Conservation (phyloP, 2,113 vertebrate species). For the Micronycteris hirsuta region DNA sequence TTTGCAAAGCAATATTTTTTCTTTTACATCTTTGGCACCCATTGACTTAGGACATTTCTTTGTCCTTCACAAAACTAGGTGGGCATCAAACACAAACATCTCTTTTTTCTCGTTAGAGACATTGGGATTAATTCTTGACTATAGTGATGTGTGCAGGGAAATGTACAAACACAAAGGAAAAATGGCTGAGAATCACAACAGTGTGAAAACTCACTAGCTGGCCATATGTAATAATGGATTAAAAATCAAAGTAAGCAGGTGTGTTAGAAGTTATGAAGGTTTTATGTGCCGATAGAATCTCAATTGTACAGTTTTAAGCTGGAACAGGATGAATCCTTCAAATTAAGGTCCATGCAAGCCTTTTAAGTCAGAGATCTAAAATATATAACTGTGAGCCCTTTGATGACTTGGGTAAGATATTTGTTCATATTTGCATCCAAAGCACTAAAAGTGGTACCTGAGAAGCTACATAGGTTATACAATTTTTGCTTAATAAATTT, state of each 20-base stretch:
- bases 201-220: neutral
- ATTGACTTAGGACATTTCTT: neutral
- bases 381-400: neutral
- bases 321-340: neutral
- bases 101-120: neutral
- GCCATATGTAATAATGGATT: neutral
- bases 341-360: neutral
- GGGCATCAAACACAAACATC: neutral
- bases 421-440: neutral
- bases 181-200: neutral
- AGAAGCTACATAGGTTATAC: neutral
- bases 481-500: neutral
- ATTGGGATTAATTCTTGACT: neutral
- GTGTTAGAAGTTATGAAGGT: neutral
- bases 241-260: constrained; percentile 29
- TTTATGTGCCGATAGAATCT: constrained; percentile 7
- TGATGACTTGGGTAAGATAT: neutral
- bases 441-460: neutral
- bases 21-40: neutral
- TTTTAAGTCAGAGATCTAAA: neutral
- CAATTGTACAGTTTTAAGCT: constrained; percentile 25
- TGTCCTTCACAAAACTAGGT: neutral
- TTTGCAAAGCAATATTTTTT: neutral
- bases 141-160: neutral
- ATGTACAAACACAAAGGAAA: neutral